Evolutionary conservation across 2,113 vertebrate species (phyloP).

Genomic region (Ibidorhyncha struthersii): DNA sequence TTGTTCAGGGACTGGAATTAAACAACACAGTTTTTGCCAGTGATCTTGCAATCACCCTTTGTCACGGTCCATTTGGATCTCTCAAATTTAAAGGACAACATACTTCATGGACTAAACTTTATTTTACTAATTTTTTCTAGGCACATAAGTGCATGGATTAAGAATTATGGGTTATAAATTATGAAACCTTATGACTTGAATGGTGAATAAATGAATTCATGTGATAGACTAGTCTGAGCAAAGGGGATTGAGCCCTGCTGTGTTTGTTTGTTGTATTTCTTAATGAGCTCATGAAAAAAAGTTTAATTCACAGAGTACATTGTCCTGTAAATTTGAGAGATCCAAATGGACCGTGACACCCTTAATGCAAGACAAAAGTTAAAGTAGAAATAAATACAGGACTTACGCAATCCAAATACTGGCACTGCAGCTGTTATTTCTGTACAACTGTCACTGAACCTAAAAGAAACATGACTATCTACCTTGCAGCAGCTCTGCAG

Average conservation of each 20-base stretch:
- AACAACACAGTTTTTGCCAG: neutral
- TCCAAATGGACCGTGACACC: neutral
- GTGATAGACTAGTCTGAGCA: neutral
- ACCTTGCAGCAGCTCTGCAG: neutral
- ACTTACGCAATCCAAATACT: slow-evolving; percentile 1
- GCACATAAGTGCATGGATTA: neutral
- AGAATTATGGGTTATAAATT: neutral
- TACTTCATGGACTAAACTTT: neutral
- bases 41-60: neutral
- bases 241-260: neutral
- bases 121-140: neutral
- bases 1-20: neutral
- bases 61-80: neutral
- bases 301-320: neutral
- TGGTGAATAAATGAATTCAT: neutral
- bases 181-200: neutral
- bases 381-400: neutral
- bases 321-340: neutral
- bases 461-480: neutral
- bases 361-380: neutral
- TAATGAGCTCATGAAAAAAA: neutral
- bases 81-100: neutral
- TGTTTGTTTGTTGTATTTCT: neutral
- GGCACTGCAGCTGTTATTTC: neutral
- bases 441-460: neutral